These are phyloP conservation scores for Fragum fragum DNA, from an alignment of 2,888 invertebrate genomes.

Conservation along the genomic window DNA sequence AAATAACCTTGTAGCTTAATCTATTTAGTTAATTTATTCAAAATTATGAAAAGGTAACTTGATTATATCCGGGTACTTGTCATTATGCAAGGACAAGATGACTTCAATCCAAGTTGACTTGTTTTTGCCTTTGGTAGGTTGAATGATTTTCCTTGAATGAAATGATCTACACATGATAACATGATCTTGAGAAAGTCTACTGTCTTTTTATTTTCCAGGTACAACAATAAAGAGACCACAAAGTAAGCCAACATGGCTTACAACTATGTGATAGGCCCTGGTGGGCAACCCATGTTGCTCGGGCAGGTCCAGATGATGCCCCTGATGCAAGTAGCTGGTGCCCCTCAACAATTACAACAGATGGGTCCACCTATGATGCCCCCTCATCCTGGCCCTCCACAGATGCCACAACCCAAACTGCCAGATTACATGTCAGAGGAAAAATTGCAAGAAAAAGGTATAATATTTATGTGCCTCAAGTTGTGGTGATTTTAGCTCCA, in stretches of 20 bases:
- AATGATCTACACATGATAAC: background rate
- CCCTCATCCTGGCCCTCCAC: conserved; percentile 69
- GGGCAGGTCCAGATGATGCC: conserved; percentile 83
- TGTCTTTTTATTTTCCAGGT: background rate
- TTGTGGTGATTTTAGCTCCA: no score
- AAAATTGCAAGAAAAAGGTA: background rate
- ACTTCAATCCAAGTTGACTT: no score
- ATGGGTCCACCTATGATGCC: conserved; percentile 50
- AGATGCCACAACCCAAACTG: conserved; percentile 72
- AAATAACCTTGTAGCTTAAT: no score
- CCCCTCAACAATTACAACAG: conserved; percentile 70
- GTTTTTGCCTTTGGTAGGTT: no score
- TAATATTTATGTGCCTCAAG: no score
- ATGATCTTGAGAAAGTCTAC: background rate
- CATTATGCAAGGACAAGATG: no score
- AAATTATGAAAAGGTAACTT: background rate
- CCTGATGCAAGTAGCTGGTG: conserved; percentile 68
- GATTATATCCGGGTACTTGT: no score
- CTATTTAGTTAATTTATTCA: no score
- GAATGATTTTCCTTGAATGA: background rate
- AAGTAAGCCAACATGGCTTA: conserved; percentile 75
- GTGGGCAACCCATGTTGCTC: conserved; percentile 85
- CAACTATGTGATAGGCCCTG: conserved; percentile 85
- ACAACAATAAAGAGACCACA: background rate
- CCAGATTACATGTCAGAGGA: conserved; percentile 95